Evolutionary conservation across 1,140 invertebrate genomes (phyloP), one percentile per base, ranked within the genome.

Genomic region (Drosophila athabasca): DNA sequence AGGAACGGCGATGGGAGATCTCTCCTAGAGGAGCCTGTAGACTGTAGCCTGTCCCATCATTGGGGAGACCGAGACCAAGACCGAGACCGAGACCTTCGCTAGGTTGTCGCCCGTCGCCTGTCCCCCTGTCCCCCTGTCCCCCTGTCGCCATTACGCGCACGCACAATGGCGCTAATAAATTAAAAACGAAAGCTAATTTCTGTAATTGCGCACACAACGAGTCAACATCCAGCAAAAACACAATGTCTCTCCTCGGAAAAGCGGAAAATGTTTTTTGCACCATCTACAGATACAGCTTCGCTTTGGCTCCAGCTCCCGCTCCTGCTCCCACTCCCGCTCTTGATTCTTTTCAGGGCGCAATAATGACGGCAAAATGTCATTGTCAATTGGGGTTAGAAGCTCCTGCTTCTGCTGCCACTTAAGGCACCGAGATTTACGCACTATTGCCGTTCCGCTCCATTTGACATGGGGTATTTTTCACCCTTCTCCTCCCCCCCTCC

Each of bases 181-280:
- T 87, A 87, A 87, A 88, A 87, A 88, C 78, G 83, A 88, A 82
- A 87, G 79, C 83, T 87, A 87, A 87, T 87, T 87, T 87, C 82
- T 88, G 82, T 87, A 87, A 87, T 87, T 87, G 82, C 82, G 78
- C 78, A 74, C 77, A 68, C 74, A 79, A 53, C 60, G 60, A 74
- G 68, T 73, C 53, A 74, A 74, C 70, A 73, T 31, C 49, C 49
- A 53, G 11, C 26, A 31, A 57, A 39, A 39, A 39, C 35, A 39
- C 35, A 39, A 39, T 39, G 35, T 13, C 35, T 4, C 35, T 39
- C 11, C 35, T 39, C 11, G 11, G 35, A 39, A 4, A 39, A 39
- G 35, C 35, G 35, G 35, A 13, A 39, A 39, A 39, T 39, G 35
- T 39, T 39, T 13, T 39, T 39, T 39, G 35, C 35, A 39, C 35